A percentile compares a stretch with the other conserved stretches of the same genome.
Evolutionary conservation across 2,113 vertebrate species (phyloP).

Genomic region (Mesoclemmys tuberculata): DNA sequence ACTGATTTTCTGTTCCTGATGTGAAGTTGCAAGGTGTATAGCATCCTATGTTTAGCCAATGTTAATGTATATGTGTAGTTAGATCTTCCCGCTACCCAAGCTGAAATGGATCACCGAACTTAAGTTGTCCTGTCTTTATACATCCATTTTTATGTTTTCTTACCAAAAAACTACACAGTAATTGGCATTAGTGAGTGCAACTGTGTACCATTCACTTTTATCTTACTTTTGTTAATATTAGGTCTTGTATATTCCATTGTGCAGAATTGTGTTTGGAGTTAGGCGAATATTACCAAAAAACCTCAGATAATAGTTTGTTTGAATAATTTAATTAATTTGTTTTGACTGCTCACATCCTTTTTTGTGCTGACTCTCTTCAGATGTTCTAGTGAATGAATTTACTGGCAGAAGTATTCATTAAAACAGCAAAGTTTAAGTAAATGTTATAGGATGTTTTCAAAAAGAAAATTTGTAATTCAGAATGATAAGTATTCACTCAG

Average conservation of each 20-base stretch:
- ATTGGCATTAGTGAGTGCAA: background rate
- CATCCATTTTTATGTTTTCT: background rate
- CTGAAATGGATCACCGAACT: background rate
- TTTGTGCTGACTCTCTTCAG: constrained; percentile 28
- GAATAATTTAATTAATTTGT: constrained; percentile 25
- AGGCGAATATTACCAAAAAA: constrained; percentile 24
- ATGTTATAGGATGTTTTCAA: constrained; percentile 34
- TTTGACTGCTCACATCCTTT: constrained; percentile 41
- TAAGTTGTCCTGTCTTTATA: background rate
- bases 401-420: background rate
- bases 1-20: background rate
- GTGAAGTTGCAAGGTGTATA: background rate
- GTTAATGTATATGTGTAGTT: background rate
- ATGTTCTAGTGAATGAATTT: constrained; percentile 44
- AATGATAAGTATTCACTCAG: constrained; percentile 14
- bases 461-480: constrained; percentile 33
- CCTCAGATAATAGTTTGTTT: background rate
- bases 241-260: background rate
- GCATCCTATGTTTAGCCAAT: background rate
- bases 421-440: constrained; percentile 46
- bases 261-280: background rate
- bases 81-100: background rate
- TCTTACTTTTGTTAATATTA: background rate
- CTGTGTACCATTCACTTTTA: background rate
- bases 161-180: background rate